These are phyloP conservation scores for Parnassius glacialis DNA, from an alignment of 2,888 invertebrate genomes.

Conservation along the genomic window DNA sequence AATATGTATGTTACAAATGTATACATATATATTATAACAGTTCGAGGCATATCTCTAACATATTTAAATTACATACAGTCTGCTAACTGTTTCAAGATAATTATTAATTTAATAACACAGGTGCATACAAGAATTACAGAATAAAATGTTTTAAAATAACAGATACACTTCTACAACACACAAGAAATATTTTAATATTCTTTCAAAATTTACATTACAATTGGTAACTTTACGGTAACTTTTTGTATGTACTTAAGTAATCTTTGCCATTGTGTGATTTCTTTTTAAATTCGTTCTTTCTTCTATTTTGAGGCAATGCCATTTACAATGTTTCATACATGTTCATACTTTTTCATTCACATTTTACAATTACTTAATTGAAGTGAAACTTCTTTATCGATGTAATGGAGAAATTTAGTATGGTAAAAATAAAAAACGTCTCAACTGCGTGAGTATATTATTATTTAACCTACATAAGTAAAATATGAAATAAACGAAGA, in stretches of 20 bases:
- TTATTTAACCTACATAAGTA: too few species aligned
- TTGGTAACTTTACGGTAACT: constrained; percentile 16
- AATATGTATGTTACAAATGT: too few species aligned
- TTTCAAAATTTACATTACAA: constrained; percentile 9
- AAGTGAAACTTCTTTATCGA: constrained; percentile 2
- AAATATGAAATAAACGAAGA: too few species aligned
- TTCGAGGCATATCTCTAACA: not conserved
- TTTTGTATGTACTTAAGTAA: not conserved
- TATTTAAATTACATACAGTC: not conserved
- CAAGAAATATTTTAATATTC: not conserved
- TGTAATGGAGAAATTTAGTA: not conserved
- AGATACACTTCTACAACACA: not conserved
- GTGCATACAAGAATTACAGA: not conserved
- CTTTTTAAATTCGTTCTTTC: not conserved
- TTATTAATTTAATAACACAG: not conserved
- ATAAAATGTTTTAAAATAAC: constrained; percentile 1
- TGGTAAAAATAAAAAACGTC: too few species aligned
- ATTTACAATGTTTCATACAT: not conserved
- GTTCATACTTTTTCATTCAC: too few species aligned
- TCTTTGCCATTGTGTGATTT: not conserved
- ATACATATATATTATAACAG: not conserved
- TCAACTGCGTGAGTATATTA: too few species aligned
- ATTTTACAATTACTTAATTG: not conserved
- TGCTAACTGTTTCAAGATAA: too few species aligned
- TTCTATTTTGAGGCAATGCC: constrained; percentile 1